phyloP scores from a whole-genome alignment of 53 echinoderm and acorn worm genomes.

The Paracentrotus lividus region DNA sequence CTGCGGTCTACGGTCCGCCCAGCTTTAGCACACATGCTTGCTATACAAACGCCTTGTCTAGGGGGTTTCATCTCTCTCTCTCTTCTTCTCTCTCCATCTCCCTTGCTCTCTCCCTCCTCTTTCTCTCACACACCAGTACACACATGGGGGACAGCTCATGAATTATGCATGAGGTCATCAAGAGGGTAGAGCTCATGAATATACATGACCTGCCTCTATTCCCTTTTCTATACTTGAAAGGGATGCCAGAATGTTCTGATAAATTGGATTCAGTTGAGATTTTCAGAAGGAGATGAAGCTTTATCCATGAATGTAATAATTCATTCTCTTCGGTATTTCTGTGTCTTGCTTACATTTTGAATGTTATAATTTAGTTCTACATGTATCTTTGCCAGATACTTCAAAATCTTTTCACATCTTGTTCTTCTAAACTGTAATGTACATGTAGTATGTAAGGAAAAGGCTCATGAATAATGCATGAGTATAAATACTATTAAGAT shows the following conservation, averaged over 20 bases:
- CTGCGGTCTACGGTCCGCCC: neutral
- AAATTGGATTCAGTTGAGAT: neutral
- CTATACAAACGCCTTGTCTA: conserved; percentile 27
- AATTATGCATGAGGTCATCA: conserved; percentile 59
- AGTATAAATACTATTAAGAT: too few relatives aligned
- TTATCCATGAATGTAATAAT: neutral
- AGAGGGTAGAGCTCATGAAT: conserved; percentile 45
- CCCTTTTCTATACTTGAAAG: neutral
- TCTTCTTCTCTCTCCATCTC: neutral
- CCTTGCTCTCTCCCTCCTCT: conserved; percentile 1
- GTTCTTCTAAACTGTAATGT: neutral
- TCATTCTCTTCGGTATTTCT: neutral
- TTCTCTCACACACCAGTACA: conserved; percentile 27
- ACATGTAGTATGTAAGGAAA: neutral
- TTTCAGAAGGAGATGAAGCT: neutral
- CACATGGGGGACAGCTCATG: conserved; percentile 46
- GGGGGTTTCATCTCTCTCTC: conserved; percentile 28
- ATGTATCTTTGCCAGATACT: neutral
- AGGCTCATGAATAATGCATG: neutral
- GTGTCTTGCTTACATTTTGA: too few relatives aligned
- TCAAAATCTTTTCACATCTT: neutral
- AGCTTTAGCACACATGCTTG: conserved; percentile 42
- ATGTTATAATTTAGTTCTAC: too few relatives aligned
- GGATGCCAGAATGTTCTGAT: neutral
- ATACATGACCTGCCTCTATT: neutral